Percentiles rank a stretch among this genome's conserved stretches.
These are phyloP conservation scores for Ormia ochracea DNA, from an alignment of 2,888 invertebrate species.

Conservation along the genomic window DNA sequence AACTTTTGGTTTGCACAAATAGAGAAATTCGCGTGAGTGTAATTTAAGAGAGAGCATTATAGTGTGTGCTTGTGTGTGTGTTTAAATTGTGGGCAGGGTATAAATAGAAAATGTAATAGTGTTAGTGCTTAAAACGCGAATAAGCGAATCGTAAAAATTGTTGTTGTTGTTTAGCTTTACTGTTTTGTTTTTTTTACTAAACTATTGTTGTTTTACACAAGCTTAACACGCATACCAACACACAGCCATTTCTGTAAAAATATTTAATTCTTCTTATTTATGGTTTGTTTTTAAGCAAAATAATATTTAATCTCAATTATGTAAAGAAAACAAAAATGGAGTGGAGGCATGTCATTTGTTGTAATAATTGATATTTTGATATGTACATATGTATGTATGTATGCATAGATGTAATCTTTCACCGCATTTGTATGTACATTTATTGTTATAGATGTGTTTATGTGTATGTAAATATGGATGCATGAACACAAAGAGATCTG, in stretches of 20 bases:
- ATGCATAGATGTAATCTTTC: background rate
- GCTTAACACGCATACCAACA: background rate
- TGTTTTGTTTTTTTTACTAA: slow-evolving; percentile 7
- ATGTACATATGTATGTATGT: background rate
- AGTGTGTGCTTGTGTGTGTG: slow-evolving; percentile 53
- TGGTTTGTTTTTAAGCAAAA: slow-evolving; percentile 24
- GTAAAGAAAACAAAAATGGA: slow-evolving; percentile 68
- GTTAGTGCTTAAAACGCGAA: slow-evolving; percentile 71
- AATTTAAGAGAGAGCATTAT: slow-evolving; percentile 14
- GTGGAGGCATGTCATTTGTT: slow-evolving; percentile 62
- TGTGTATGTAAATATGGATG: too few relatives aligned
- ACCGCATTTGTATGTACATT: background rate
- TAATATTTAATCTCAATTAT: background rate
- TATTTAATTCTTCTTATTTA: slow-evolving; percentile 33
- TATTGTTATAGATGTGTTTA: too few relatives aligned
- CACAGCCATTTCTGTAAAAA: background rate
- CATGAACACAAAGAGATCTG: too few relatives aligned
- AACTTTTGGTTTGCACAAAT: background rate
- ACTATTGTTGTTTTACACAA: slow-evolving; percentile 7
- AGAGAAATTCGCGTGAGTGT: slow-evolving; percentile 50
- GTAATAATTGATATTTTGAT: background rate
- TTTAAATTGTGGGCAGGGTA: slow-evolving; percentile 76
- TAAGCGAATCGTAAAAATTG: slow-evolving; percentile 75
- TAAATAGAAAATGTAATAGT: slow-evolving; percentile 69
- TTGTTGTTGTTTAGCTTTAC: slow-evolving; percentile 8